Percentiles rank a stretch among this genome's conserved stretches.
Evolutionary conservation across 1,140 invertebrate genomes (phyloP).

Genomic region (Heliconius melpomene): DNA sequence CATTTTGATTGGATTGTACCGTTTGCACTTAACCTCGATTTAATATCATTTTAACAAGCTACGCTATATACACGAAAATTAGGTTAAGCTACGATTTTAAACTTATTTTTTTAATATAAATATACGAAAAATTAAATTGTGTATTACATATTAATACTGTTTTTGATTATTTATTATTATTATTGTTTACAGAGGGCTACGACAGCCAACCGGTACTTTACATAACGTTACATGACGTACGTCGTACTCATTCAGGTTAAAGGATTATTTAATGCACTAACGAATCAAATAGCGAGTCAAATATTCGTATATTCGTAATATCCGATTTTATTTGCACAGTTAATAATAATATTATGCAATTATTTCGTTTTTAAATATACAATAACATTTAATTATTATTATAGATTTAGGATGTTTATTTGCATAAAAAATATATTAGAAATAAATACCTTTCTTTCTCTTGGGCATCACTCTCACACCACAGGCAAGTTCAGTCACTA

Average conservation of each 20-base stretch:
- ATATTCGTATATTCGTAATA: conserved; percentile 23
- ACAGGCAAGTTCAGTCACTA: conserved; percentile 71
- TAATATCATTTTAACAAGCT: background rate
- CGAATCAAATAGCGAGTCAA: background rate
- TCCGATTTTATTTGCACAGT: conserved; percentile 20
- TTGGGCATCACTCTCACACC: conserved; percentile 79
- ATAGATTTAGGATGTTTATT: background rate
- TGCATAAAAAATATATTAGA: background rate
- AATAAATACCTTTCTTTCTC: conserved; percentile 76
- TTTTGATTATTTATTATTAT: background rate
- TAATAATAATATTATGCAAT: conserved; percentile 24
- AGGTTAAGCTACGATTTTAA: background rate
- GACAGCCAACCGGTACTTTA: conserved; percentile 27
- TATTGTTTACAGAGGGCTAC: background rate
- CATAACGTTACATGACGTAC: conserved; percentile 18
- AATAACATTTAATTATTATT: background rate
- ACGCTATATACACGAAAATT: background rate
- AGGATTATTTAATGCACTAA: conserved; percentile 33
- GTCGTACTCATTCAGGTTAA: conserved; percentile 35
- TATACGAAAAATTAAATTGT: background rate
- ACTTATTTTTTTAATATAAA: background rate
- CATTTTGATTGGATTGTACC: background rate
- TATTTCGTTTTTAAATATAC: background rate
- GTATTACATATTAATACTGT: background rate
- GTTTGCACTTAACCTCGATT: background rate